Percentiles rank a stretch among this genome's conserved stretches.
These are phyloP conservation scores for Drosophila rubida DNA, from an alignment of 2,888 invertebrate species.

Conservation along the genomic window DNA sequence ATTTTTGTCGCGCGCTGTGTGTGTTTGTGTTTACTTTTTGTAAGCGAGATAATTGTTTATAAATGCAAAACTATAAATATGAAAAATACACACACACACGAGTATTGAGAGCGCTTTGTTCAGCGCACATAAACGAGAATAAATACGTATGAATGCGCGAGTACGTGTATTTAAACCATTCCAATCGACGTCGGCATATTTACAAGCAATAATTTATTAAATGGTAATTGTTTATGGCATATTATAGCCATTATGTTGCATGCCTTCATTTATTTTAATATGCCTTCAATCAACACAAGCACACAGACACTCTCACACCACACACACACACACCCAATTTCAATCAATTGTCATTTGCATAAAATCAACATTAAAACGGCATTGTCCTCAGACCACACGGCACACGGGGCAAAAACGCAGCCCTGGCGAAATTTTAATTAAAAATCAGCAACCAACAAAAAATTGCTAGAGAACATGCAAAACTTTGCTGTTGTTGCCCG, in stretches of 20 bases:
- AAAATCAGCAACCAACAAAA: slow-evolving; percentile 55
- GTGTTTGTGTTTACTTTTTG: slow-evolving; percentile 27
- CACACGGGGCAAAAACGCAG: slow-evolving; percentile 11
- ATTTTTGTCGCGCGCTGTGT: slow-evolving; percentile 17
- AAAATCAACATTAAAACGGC: slow-evolving; percentile 69
- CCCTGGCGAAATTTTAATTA: slow-evolving; percentile 60
- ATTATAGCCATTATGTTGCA: slow-evolving; percentile 53
- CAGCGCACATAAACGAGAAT: neutral
- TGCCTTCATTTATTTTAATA: slow-evolving; percentile 67
- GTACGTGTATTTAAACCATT: neutral
- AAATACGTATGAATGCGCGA: neutral
- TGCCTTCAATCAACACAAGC: slow-evolving; percentile 55
- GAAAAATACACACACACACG: slow-evolving; percentile 20
- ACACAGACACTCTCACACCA: slow-evolving; percentile 7
- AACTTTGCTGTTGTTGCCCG: slow-evolving; percentile 18
- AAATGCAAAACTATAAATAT: slow-evolving; percentile 51
- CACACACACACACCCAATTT: slow-evolving; percentile 38
- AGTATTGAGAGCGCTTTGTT: slow-evolving; percentile 5
- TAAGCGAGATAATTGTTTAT: slow-evolving; percentile 56
- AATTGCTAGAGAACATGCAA: slow-evolving; percentile 43
- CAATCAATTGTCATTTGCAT: slow-evolving; percentile 75
- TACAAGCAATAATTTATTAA: slow-evolving; percentile 61
- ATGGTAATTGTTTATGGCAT: slow-evolving; percentile 71
- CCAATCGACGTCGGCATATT: slow-evolving; percentile 39
- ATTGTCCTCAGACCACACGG: slow-evolving; percentile 22